Conservation (phyloP, 2,888 invertebrate species). For the Amphimallon solstitiale region DNA sequence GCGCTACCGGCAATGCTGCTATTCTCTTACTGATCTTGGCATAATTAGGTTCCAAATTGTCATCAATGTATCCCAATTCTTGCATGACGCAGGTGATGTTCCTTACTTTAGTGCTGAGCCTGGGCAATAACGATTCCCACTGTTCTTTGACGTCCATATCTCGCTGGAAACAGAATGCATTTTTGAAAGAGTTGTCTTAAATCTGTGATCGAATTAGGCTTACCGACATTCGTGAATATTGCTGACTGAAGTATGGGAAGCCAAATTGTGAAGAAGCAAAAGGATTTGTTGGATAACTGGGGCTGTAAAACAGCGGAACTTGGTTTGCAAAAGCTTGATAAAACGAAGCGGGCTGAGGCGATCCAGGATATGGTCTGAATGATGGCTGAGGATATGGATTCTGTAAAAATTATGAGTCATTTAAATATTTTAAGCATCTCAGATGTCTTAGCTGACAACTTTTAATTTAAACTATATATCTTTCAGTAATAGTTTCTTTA, state of each 20-base stretch:
- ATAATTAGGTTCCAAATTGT: constrained; percentile 74
- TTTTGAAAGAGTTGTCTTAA: constrained; percentile 6
- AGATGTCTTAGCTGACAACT: too few species aligned
- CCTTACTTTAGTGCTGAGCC: constrained; percentile 66
- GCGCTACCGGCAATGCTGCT: constrained; percentile 69
- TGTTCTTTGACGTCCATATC: constrained; percentile 72
- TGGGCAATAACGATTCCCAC: constrained; percentile 68
- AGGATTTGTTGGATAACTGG: constrained; percentile 39
- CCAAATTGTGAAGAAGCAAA: constrained; percentile 52
- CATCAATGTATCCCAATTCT: constrained; percentile 74
- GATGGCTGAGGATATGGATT: constrained; percentile 58
- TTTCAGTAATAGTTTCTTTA: too few species aligned
- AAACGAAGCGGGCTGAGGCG: constrained; percentile 59
- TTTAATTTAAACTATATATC: too few species aligned
- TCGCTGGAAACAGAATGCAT: constrained; percentile 61
- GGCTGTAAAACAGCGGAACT: constrained; percentile 58
- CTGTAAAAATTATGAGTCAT: constrained; percentile 47
- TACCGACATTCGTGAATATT: constrained; percentile 68
- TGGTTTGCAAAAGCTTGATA: constrained; percentile 66
- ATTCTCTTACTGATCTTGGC: constrained; percentile 72
- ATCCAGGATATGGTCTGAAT: constrained; percentile 65
- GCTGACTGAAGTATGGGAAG: constrained; percentile 61
- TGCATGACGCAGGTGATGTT: constrained; percentile 80
- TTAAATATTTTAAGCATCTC: not conserved
- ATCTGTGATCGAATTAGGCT: constrained; percentile 53